Base-by-base conservation (phyloP, 2,888 invertebrate genomes). In the Mechanitis messenoides region DNA sequence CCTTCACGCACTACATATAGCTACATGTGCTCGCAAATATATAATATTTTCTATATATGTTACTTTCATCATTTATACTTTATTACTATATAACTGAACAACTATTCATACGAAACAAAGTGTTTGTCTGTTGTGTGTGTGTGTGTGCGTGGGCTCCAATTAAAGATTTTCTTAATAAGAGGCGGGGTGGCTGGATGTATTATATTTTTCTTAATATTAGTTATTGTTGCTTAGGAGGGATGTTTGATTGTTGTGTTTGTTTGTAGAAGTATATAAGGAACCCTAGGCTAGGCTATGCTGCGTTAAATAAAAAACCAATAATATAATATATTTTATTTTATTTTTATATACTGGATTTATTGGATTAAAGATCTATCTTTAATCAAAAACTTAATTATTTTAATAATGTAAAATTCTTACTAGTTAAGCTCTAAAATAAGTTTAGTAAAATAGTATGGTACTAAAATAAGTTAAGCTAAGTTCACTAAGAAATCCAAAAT, bases 11-110 rank as follows among this genome's bases (percentile, higher is more conserved):
- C 71, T 65, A 86, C 87, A 86, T 86, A 89, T 79, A 85, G 83
- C 83, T 87, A 87, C 31, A 50, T 31, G 35, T 83, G 83, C 81
- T 83, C 80, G 83, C 83, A 86, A 85, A 88, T 87, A 87, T 88
- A 88, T 88, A 85, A 90, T 89, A 90, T 89, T 87, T 89, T 87
- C 83, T 84, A 50, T 88, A 87, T 89, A 89, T 87, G 86, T 85
- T 82, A 84, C 84, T 87, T 88, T 83, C 87, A 90, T 90, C 89
- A 89, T 89, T 89, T 90, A 88, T 90, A 87, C 88, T 90, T 90
- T 88, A 89, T 88, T 86, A 84, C 86, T 86, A 84, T 87, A 87
- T 83, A 85, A 78, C 74, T 73, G 72, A 73, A 80, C 76, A 83
- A 84, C 85, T 86, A 87, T 84, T 82, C 81, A 84, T 85, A 84